phyloP scores from a whole-genome alignment of 2,888 invertebrate genomes.

The Andrena bicolor region DNA sequence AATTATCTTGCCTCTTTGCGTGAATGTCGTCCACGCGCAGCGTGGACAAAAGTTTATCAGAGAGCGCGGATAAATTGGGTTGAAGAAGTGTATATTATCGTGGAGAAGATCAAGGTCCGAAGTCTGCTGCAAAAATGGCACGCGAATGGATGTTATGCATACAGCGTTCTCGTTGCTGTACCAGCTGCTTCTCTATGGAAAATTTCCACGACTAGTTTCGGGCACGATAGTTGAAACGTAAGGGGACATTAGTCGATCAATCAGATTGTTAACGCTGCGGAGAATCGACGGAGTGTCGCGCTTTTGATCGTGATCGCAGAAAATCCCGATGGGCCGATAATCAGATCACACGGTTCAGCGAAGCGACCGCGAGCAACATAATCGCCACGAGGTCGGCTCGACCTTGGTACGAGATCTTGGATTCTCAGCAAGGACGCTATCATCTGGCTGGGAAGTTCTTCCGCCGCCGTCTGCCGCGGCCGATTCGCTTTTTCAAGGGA shows the following conservation, averaged over 20 bases:
- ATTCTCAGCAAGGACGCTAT: conserved; percentile 72
- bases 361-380: conserved; percentile 37
- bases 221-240: not conserved
- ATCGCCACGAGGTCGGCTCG: conserved; percentile 37
- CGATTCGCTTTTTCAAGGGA: conserved; percentile 72
- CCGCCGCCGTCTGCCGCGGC: conserved; percentile 44
- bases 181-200: too few relatives aligned
- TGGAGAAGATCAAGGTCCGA: too few relatives aligned
- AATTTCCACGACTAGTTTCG: too few relatives aligned
- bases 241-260: not conserved
- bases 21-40: not conserved
- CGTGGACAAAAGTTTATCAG: not conserved
- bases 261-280: not conserved
- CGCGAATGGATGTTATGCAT: too few relatives aligned
- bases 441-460: conserved; percentile 36
- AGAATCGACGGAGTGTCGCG: not conserved
- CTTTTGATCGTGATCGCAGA: conserved; percentile 28
- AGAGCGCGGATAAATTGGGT: not conserved
- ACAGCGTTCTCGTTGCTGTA: too few relatives aligned
- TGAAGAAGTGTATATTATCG: too few relatives aligned
- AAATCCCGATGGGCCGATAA: conserved; percentile 39
- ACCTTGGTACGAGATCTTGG: conserved; percentile 68
- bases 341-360: conserved; percentile 40
- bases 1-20: not conserved
- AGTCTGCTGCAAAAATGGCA: too few relatives aligned